These are phyloP conservation scores for Crotalus tigris DNA, from an alignment of 2,113 vertebrate species.

Conservation along the genomic window DNA sequence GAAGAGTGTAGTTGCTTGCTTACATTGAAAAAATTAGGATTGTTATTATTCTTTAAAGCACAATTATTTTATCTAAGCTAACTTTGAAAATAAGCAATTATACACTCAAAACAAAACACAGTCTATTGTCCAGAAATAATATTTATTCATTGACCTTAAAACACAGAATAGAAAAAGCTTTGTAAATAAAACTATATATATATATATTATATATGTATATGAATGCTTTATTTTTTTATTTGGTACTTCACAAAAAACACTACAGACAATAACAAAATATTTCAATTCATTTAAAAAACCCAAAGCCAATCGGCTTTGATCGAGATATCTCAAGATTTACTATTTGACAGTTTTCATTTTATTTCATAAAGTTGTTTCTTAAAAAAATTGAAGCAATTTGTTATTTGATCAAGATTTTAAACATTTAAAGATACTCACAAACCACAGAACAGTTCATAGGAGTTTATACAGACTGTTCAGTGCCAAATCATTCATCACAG, in stretches of 20 bases:
- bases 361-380: slow-evolving; percentile 65
- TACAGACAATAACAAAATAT: slow-evolving; percentile 85
- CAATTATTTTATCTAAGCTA: not conserved
- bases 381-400: slow-evolving; percentile 68
- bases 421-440: slow-evolving; percentile 72
- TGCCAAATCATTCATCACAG: slow-evolving; percentile 48
- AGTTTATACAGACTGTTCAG: slow-evolving; percentile 64
- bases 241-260: slow-evolving; percentile 75
- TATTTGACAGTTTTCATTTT: slow-evolving; percentile 59
- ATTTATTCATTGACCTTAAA: slow-evolving; percentile 77
- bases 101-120: slow-evolving; percentile 52
- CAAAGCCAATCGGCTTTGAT: slow-evolving; percentile 57
- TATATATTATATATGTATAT: slow-evolving; percentile 74
- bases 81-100: not conserved
- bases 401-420: slow-evolving; percentile 62
- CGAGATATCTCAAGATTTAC: slow-evolving; percentile 55
- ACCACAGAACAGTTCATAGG: slow-evolving; percentile 71
- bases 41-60: not conserved
- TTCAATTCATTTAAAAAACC: slow-evolving; percentile 76
- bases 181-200: slow-evolving; percentile 77
- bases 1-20: not conserved
- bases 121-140: slow-evolving; percentile 71
- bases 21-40: not conserved
- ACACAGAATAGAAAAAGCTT: slow-evolving; percentile 76
- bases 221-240: slow-evolving; percentile 73